Conservation (phyloP, 2,888 invertebrate genomes). For the Serripes groenlandicus region DNA sequence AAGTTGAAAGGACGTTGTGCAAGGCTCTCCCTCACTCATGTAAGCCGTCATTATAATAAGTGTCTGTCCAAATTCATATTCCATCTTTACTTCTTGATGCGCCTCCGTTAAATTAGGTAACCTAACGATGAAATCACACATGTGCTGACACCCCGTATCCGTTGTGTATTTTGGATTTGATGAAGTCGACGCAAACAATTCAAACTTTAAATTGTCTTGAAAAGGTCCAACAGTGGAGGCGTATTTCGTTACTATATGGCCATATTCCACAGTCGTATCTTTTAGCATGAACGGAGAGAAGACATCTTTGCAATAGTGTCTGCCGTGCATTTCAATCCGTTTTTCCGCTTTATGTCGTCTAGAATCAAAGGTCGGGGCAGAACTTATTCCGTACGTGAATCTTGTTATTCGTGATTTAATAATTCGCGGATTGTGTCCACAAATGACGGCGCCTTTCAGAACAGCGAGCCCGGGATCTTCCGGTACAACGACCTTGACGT, state of each 20-base stretch:
- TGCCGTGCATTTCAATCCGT: background rate
- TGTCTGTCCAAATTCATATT: background rate
- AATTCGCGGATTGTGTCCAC: background rate
- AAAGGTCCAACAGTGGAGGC: background rate
- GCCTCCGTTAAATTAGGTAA: background rate
- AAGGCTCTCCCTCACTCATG: background rate
- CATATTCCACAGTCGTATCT: background rate
- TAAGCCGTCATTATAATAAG: background rate
- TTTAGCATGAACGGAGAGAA: constrained; percentile 1
- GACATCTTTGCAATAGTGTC: background rate
- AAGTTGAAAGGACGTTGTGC: background rate
- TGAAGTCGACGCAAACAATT: background rate
- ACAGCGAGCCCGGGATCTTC: background rate
- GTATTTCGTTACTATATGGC: background rate
- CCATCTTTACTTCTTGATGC: background rate
- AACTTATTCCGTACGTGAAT: constrained; percentile 1
- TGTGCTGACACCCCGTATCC: background rate
- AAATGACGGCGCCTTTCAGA: constrained; percentile 6
- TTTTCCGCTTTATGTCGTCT: background rate
- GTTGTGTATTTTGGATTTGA: background rate
- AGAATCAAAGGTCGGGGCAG: background rate
- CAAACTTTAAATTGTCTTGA: background rate
- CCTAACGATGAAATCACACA: background rate
- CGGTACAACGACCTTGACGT: background rate
- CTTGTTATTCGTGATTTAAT: background rate